Conservation (phyloP, 2,797 vertebrate species). For the Antrozous pallidus region DNA sequence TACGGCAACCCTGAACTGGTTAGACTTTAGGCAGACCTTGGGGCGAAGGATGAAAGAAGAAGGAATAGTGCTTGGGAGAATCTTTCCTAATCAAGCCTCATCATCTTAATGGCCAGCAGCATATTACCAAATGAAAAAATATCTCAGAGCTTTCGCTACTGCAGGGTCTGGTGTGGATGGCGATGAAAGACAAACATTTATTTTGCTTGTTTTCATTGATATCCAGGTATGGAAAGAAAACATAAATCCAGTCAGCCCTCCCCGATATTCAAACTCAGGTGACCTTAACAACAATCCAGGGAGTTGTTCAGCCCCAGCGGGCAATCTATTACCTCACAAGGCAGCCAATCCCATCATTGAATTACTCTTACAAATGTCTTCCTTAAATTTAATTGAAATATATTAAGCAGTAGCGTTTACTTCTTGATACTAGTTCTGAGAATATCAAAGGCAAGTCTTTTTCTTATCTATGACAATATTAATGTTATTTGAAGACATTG, state of each 20-base stretch:
- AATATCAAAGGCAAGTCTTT: neutral
- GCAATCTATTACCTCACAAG: neutral
- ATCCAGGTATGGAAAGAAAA: neutral
- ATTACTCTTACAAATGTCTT: neutral
- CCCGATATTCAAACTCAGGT: neutral
- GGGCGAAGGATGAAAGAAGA: constrained; percentile 26
- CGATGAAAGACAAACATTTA: neutral
- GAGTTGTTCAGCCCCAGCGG: neutral
- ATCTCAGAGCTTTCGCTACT: neutral
- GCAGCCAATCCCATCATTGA: neutral
- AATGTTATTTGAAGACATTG: neutral
- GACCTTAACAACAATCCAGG: neutral
- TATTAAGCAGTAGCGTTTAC: neutral
- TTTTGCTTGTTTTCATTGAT: neutral
- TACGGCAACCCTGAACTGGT: neutral
- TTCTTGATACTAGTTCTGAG: neutral
- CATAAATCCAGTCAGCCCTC: neutral
- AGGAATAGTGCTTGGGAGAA: neutral
- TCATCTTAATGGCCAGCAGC: neutral
- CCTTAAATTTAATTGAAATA: neutral
- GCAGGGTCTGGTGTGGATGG: neutral
- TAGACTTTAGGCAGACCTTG: neutral
- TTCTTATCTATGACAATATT: neutral
- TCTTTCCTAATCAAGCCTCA: neutral
- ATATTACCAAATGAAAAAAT: neutral